Evolutionary conservation across 2,113 vertebrate genomes (phyloP).

Genomic region (Vanacampus margaritifer): DNA sequence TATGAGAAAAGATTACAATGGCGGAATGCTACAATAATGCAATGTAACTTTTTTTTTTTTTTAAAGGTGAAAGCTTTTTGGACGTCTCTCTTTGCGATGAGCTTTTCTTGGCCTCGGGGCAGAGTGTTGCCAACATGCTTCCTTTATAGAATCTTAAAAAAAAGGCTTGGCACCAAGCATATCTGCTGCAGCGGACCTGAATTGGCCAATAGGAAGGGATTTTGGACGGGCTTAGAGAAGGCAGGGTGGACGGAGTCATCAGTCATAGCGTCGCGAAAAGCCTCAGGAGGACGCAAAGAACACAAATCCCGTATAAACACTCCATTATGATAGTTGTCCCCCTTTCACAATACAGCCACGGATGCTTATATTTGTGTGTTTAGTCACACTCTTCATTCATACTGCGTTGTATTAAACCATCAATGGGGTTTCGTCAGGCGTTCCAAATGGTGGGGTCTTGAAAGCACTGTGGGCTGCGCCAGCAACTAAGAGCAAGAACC

Average conservation of each 20-base stretch:
- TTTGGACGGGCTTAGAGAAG: conserved; percentile 77
- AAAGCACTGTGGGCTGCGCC: conserved; percentile 22
- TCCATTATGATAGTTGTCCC: conserved; percentile 64
- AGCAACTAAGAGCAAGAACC: conserved; percentile 46
- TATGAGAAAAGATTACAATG: conserved; percentile 84
- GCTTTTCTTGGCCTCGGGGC: conserved; percentile 69
- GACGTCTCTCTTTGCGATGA: conserved; percentile 68
- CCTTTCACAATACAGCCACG: conserved; percentile 5
- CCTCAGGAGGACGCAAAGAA: conserved; percentile 76
- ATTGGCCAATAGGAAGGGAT: conserved; percentile 77
- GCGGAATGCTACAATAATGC: background rate
- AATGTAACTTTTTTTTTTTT: too few species aligned
- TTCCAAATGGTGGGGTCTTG: conserved; percentile 31
- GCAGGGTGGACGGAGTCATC: conserved; percentile 66
- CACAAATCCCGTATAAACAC: conserved; percentile 81
- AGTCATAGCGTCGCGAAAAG: conserved; percentile 77
- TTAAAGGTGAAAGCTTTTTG: conserved; percentile 57
- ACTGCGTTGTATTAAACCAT: conserved; percentile 44
- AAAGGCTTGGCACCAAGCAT: conserved; percentile 73
- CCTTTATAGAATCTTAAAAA: conserved; percentile 73
- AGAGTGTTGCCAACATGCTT: conserved; percentile 61
- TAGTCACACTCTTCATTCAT: conserved; percentile 57
- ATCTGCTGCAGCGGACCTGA: conserved; percentile 72
- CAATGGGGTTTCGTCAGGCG: conserved; percentile 24
- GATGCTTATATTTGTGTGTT: conserved; percentile 54